A percentile compares a stretch with the other conserved stretches of the same genome.
phyloP scores from a whole-genome alignment of 2,113 vertebrate genomes.

The Caloenas nicobarica region DNA sequence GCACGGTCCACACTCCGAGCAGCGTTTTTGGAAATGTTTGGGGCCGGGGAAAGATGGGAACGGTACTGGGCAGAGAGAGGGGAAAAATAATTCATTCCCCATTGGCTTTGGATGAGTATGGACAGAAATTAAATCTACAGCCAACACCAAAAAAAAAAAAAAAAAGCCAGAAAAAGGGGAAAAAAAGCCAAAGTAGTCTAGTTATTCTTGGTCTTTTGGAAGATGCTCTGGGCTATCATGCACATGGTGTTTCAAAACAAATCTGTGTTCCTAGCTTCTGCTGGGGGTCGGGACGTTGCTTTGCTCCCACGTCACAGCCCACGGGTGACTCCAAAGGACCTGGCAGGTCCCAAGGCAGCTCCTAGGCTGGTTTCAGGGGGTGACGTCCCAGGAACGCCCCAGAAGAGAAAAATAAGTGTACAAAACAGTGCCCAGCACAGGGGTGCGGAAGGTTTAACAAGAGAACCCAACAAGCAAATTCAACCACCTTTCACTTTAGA shows the following conservation, averaged over 20 bases:
- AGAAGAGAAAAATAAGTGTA: not conserved
- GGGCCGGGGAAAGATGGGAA: not conserved
- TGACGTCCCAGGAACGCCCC: not conserved
- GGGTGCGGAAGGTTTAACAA: not conserved
- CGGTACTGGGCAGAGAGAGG: not conserved
- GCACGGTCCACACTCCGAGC: not conserved
- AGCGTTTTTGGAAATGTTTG: not conserved
- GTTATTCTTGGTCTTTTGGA: not conserved
- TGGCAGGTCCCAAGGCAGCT: not conserved
- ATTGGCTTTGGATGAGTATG: fast-evolving
- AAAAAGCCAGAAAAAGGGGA: not conserved
- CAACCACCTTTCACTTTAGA: not conserved
- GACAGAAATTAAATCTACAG: not conserved
- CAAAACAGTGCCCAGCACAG: not conserved
- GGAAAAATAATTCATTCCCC: not conserved
- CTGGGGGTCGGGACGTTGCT: not conserved
- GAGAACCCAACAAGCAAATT: not conserved
- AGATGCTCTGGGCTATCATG: not conserved
- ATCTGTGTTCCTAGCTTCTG: not conserved
- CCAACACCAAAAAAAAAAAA: not conserved
- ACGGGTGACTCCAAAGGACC: not conserved
- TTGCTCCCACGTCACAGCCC: not conserved
- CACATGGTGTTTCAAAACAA: fast-evolving
- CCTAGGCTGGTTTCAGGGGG: fast-evolving
- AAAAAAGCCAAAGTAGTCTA: not conserved